Evolutionary conservation across 2,113 vertebrate species (phyloP).

Genomic region (Aphelocoma coerulescens): DNA sequence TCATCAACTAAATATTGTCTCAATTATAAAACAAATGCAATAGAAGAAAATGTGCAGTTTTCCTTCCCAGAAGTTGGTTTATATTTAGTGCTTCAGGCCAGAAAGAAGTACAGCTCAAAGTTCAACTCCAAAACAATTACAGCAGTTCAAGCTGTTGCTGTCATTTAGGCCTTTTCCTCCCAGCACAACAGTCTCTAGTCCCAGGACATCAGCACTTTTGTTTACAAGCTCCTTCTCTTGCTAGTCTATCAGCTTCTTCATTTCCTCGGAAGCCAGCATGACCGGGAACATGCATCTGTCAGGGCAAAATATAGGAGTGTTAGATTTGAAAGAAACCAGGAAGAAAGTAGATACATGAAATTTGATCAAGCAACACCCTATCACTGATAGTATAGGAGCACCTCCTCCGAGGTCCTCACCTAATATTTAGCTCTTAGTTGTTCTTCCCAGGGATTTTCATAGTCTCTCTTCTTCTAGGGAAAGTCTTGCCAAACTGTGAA

Average conservation of each 20-base stretch:
- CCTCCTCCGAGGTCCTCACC: background rate
- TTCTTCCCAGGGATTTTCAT: background rate
- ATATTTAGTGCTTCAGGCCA: background rate
- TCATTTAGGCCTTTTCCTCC: background rate
- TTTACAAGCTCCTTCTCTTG: conserved; percentile 84
- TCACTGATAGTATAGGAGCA: background rate
- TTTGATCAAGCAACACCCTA: background rate
- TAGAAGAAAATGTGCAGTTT: background rate
- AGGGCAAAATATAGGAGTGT: background rate
- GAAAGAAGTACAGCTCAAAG: background rate
- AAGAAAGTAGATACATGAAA: background rate
- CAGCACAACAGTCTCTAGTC: background rate
- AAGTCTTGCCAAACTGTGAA: background rate
- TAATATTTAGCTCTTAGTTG: background rate
- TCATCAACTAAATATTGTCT: background rate
- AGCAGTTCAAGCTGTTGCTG: background rate
- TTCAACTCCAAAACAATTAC: background rate
- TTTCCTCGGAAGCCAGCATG: conserved; percentile 91
- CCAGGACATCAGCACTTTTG: background rate
- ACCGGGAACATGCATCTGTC: conserved; percentile 89
- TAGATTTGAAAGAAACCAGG: background rate
- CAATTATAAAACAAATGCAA: background rate
- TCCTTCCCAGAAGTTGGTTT: background rate
- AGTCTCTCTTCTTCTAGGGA: background rate
- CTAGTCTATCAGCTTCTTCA: conserved; percentile 90